Evolutionary conservation across 2,113 vertebrate species (phyloP).

Genomic region (Chrysochloris asiatica): DNA sequence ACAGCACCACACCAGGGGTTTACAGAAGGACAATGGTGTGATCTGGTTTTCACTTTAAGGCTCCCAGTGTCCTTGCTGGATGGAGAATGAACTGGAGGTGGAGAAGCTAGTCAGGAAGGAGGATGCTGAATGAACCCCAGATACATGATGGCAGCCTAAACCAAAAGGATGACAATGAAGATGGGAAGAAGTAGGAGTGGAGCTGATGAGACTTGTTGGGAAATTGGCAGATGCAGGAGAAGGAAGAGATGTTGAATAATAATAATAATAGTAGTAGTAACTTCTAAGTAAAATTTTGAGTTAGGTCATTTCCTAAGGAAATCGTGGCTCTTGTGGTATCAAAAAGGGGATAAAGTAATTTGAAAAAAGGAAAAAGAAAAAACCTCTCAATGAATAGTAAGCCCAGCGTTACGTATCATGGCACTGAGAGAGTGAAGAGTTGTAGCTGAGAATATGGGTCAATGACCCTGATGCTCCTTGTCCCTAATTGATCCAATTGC

Average conservation of each 20-base stretch:
- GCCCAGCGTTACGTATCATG: neutral
- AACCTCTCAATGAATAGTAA: neutral
- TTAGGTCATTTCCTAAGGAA: conserved; percentile 11
- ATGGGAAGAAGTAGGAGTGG: neutral
- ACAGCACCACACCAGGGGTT: too few species aligned
- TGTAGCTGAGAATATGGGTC: neutral
- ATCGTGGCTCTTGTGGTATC: neutral
- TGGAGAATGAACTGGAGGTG: neutral
- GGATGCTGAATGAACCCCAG: neutral
- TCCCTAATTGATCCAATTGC: neutral
- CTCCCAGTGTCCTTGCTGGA: neutral
- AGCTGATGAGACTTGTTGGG: neutral
- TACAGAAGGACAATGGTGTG: neutral
- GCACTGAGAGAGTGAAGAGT: neutral
- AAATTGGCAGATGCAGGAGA: neutral
- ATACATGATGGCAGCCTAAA: neutral
- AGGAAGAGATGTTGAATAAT: neutral
- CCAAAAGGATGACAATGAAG: neutral
- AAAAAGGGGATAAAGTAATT: neutral
- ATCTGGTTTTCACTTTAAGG: conserved; percentile 7
- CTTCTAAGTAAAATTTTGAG: neutral
- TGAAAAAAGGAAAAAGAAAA: neutral
- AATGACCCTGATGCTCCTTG: neutral
- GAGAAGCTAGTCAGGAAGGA: neutral
- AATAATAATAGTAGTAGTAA: neutral